Evolutionary conservation across 2,113 vertebrate species (phyloP).

Genomic region (Talpa occidentalis): DNA sequence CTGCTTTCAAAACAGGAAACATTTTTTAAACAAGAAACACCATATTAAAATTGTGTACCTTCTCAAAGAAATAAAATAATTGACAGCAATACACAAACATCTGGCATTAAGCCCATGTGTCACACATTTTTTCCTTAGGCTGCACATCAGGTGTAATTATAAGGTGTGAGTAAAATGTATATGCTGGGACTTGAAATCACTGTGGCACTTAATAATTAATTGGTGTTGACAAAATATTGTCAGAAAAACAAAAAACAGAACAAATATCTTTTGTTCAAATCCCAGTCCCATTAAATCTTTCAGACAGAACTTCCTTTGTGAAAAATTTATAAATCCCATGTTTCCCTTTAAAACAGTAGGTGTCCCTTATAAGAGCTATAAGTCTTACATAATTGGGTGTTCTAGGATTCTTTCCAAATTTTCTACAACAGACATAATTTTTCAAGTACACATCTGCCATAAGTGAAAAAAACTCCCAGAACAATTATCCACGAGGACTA

Average conservation of each 20-base stretch:
- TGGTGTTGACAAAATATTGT: conserved; percentile 84
- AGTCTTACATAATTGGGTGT: conserved; percentile 87
- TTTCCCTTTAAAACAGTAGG: conserved; percentile 86
- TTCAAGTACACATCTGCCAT: conserved; percentile 83
- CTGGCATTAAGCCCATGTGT: not conserved
- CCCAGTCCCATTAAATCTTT: conserved; percentile 84
- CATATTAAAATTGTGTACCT: accelerated
- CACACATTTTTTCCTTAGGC: conserved; percentile 48
- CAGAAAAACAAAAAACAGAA: conserved; percentile 75
- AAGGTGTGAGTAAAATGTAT: conserved; percentile 75
- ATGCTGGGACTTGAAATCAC: conserved; percentile 71
- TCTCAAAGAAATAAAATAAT: not conserved
- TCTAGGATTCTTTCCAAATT: conserved; percentile 86
- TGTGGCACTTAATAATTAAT: conserved; percentile 85
- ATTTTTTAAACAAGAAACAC: conserved; percentile 24
- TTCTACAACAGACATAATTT: conserved; percentile 83
- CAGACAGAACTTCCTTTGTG: conserved; percentile 83
- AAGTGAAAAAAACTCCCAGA: conserved; percentile 71
- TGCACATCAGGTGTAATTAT: conserved; percentile 18
- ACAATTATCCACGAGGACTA: conserved; percentile 77
- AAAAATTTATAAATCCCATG: conserved; percentile 86
- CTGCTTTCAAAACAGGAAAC: not conserved
- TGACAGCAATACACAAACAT: conserved; percentile 5
- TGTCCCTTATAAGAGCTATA: conserved; percentile 83
- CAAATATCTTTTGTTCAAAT: conserved; percentile 82